phyloP scores from a whole-genome alignment of 2,113 vertebrate species.

The Columbina picui region DNA sequence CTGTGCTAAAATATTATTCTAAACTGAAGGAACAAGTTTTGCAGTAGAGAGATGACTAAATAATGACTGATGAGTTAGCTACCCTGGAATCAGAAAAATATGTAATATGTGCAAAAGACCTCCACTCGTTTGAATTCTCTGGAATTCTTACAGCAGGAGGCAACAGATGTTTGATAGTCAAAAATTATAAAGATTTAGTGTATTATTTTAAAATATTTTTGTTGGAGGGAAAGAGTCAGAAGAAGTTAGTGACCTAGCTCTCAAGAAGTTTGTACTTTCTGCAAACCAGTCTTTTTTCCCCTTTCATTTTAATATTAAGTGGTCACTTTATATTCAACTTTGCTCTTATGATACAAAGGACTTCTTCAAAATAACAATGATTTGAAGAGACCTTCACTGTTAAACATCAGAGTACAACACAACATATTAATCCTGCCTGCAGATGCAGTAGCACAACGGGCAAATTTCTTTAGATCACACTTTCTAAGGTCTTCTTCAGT shows the following conservation, averaged over 20 bases:
- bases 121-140: background rate
- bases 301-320: background rate
- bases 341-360: background rate
- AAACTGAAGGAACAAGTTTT: background rate
- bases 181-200: background rate
- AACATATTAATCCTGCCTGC: background rate
- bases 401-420: background rate
- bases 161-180: background rate
- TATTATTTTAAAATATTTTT: background rate
- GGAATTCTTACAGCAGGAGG: background rate
- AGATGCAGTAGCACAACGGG: background rate
- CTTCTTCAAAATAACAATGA: background rate
- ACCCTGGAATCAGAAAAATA: slow-evolving; percentile 20
- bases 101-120: background rate
- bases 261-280: background rate
- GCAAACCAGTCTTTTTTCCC: background rate
- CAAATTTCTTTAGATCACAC: background rate
- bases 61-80: slow-evolving; percentile 1
- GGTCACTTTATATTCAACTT: background rate
- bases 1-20: background rate
- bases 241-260: background rate
- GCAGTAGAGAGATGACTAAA: background rate
- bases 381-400: background rate
- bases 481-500: background rate
- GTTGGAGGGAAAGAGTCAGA: background rate